phyloP scores from a whole-genome alignment of 2,888 invertebrate genomes.

The Thalpophila matura region DNA sequence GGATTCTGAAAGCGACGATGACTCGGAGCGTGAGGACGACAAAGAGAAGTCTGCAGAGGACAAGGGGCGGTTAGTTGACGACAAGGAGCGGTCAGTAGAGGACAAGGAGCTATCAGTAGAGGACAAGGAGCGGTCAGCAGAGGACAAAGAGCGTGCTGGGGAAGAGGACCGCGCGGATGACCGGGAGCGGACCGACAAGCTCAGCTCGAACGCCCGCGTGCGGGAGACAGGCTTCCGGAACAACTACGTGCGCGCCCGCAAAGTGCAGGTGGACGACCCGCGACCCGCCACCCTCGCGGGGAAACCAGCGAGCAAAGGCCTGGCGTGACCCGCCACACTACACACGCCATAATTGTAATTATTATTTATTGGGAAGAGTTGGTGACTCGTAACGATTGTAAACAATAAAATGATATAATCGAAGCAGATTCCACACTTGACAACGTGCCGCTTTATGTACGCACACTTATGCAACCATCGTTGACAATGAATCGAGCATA shows the following conservation, averaged over 20 bases:
- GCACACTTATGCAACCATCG: not conserved
- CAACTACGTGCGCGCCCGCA: constrained; percentile 80
- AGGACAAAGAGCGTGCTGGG: constrained; percentile 66
- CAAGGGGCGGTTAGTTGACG: constrained; percentile 61
- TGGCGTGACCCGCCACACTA: constrained; percentile 61
- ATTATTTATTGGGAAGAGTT: constrained; percentile 80
- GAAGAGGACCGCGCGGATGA: constrained; percentile 65
- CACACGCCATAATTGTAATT: constrained; percentile 81
- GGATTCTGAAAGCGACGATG: constrained; percentile 54
- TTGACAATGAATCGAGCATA: not conserved
- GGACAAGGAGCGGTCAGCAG: constrained; percentile 59
- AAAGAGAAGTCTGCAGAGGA: constrained; percentile 61
- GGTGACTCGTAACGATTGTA: constrained; percentile 46
- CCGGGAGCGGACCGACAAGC: constrained; percentile 66
- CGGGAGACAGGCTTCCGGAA: constrained; percentile 79
- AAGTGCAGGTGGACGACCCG: constrained; percentile 80
- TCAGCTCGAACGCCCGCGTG: constrained; percentile 80
- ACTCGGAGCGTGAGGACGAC: constrained; percentile 44
- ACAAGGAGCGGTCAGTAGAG: constrained; percentile 58
- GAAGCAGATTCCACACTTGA: constrained; percentile 23
- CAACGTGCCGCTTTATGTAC: not conserved
- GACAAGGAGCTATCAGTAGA: constrained; percentile 64
- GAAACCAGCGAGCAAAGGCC: constrained; percentile 62
- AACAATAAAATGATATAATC: constrained; percentile 41
- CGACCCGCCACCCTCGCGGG: constrained; percentile 61